Base-by-base conservation (phyloP, 2,888 invertebrate species). In the Phlogophora meticulosa region DNA sequence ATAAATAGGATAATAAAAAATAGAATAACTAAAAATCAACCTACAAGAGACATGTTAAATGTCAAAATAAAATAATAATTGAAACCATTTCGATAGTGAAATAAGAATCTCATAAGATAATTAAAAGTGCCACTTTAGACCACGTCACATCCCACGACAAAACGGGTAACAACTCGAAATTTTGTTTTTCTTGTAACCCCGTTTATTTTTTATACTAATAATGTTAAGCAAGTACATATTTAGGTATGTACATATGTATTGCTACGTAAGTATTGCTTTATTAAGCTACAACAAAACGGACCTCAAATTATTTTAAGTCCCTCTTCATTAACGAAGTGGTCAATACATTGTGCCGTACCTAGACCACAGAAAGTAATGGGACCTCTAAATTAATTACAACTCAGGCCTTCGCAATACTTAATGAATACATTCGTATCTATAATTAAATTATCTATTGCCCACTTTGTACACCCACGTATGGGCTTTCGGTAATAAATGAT, bases 381-480 rank as follows among this genome's bases (percentile, higher is more conserved):
- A 70, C 45, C 55, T 57, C 62, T 51, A 71, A 81, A 76, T 82
- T 82, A 82, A 82, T 79, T 79, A 73, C 82, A 63, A 38, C 52
- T 56, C 40, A 36, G 62, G 46, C 60, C 72, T 75, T 76, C 73
- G 78, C 73, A 82, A 86, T 72, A 68, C 65, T 78, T 87, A 85
- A 87, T 82, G 83, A 86, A 86, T 82, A 83, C 84, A 86, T 88
- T 87, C 83, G 84, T 85, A 78, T 82, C 80, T 84, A 80, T 85
- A 87, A 88, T 88, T 88, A 87, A 87, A 88, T 87, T 83, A 85
- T 84, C 79, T 84, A 85, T 87, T 86, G 86, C 86, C 84, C 85
- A 86, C 82, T 84, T 86, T 83, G 74, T 80, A 83, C 86, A 82
- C 90, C 90, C 84, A 90, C 89, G 83, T 82, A n/a, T 82, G 80